Base-by-base conservation (phyloP, 2,797 vertebrate genomes). In the Chlorospingus flavigularis region DNA sequence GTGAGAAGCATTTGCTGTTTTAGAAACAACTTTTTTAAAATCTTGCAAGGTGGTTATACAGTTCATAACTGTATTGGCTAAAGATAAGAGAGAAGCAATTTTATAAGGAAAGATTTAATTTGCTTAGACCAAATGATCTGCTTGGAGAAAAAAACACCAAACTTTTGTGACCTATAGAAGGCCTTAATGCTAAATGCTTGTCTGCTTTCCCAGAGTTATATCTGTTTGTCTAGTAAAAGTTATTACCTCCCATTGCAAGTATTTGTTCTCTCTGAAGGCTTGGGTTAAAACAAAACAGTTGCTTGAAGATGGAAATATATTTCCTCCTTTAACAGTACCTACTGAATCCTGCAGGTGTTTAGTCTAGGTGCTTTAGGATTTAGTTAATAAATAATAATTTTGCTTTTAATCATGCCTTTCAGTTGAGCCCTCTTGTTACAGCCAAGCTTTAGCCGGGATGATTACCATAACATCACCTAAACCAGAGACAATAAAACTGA, bases 311-410 rank as follows among this genome's bases (percentile, higher is more conserved):
- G 51, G 40, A 92, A 80, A 62, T 74, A 4, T 62, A 68, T 88
- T 95, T 92, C 58, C 65, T 93, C 23, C 47, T 48, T 80, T 91
- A 90, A 85, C 78, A 94, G 81, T 83, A 86, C 43, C 54, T 93
- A 82, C 57, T 75, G 86, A 83, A 68, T 96, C 70, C 40, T 92
- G 62, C 70, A 91, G 89, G 72, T 93, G 72, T 77, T 92, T 82
- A 68, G 72, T 86, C 85, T 72, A 67, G 43, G 65, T 83, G 55
- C 66, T 73, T 89, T 83, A 82, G 75, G 50, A 68, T 92, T 95
- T 90, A 58, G 24, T 65, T 82, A 18, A 95, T 90, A 97, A 95
- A 95, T 96, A 95, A 72, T 94, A 95, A 95, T 91, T 91, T 80
- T 75, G 57, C 75, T 94, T 94, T 94, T 93, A 93, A 91, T 93